A percentile compares a stretch with the other conserved stretches of the same genome.
Evolutionary conservation across 2,888 invertebrate genomes (phyloP).

Genomic region (Sinelater perroti): DNA sequence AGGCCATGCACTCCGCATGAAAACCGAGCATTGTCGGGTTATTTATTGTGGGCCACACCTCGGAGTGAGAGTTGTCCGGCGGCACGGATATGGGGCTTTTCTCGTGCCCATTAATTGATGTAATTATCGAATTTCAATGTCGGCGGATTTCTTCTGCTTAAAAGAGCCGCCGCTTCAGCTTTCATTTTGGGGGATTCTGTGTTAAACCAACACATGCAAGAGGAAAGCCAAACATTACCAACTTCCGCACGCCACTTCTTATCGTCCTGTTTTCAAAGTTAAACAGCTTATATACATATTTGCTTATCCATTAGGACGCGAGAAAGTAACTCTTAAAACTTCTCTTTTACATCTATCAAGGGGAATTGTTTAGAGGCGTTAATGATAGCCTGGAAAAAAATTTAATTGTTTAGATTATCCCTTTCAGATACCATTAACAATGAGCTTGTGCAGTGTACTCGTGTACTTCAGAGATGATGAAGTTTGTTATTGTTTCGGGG

Average conservation of each 20-base stretch:
- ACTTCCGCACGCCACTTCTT: conserved; percentile 5
- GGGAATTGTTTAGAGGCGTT: too few relatives aligned
- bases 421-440: neutral
- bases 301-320: conserved; percentile 5
- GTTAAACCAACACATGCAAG: too few relatives aligned
- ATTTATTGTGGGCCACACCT: conserved; percentile 32
- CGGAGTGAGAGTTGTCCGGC: conserved; percentile 33
- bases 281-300: conserved; percentile 12
- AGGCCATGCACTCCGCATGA: conserved; percentile 11
- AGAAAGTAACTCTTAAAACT: neutral
- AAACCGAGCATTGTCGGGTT: conserved; percentile 20
- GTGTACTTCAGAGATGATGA: too few relatives aligned
- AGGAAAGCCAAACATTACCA: conserved; percentile 9
- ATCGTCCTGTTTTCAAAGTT: conserved; percentile 8
- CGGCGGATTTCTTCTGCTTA: too few relatives aligned
- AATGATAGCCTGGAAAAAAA: too few relatives aligned
- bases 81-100: conserved; percentile 23
- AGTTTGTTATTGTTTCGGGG: too few relatives aligned
- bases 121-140: conserved; percentile 23
- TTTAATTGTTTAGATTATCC: neutral
- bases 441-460: too few relatives aligned
- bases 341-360: too few relatives aligned
- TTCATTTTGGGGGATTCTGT: conserved; percentile 6
- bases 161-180: too few relatives aligned
- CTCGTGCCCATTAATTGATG: conserved; percentile 31